phyloP scores from a whole-genome alignment of 2,797 vertebrate species.

The Tragelaphus eurycerus region DNA sequence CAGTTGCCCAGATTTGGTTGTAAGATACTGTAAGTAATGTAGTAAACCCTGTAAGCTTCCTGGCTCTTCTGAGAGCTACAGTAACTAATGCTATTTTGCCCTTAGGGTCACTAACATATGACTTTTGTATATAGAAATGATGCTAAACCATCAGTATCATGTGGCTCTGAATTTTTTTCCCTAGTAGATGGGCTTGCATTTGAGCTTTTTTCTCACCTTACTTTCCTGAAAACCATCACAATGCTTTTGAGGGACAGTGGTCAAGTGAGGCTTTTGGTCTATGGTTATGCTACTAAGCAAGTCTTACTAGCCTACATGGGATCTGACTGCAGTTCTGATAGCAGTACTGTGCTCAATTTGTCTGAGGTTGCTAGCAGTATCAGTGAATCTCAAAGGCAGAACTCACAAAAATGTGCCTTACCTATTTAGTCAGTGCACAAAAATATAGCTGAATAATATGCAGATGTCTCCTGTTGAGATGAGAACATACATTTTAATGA shows the following conservation, averaged over 20 bases:
- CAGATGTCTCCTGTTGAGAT: constrained; percentile 25
- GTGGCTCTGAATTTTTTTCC: background rate
- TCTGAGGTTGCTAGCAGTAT: background rate
- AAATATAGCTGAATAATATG: background rate
- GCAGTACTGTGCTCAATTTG: background rate
- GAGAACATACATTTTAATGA: constrained; percentile 11
- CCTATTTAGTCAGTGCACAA: constrained; percentile 1
- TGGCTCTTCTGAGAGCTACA: background rate
- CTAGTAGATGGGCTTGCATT: background rate
- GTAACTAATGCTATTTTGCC: background rate
- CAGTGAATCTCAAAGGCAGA: background rate
- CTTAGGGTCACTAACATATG: background rate
- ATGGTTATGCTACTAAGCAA: background rate
- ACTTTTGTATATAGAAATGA: background rate
- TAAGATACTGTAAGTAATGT: background rate
- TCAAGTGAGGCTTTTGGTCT: background rate
- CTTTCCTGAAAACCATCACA: background rate
- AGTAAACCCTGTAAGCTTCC: background rate
- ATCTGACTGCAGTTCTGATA: background rate
- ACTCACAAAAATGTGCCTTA: background rate
- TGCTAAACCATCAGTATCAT: background rate
- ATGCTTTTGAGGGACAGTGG: background rate
- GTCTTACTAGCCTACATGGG: background rate
- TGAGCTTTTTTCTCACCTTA: background rate
- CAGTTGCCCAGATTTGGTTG: constrained; percentile 1